These are phyloP conservation scores for Ischnus inquisitorius DNA, from an alignment of 2,888 invertebrate species.

Conservation along the genomic window DNA sequence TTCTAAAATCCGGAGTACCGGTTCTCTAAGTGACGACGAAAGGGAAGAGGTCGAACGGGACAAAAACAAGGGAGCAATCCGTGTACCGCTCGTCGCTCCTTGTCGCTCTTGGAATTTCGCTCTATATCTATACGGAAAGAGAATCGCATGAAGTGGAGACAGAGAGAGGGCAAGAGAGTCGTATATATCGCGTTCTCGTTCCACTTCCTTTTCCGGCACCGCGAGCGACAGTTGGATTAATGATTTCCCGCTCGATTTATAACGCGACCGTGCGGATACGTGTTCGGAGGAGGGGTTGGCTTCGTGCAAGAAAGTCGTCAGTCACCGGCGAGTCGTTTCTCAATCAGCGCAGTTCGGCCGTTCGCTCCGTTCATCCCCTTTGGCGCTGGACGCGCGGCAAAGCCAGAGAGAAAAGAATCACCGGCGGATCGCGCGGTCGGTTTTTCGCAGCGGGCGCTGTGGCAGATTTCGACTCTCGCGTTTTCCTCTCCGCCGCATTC, in stretches of 20 bases:
- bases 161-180: background rate
- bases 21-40: conserved; percentile 15
- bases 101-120: background rate
- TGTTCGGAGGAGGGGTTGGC: conserved; percentile 4
- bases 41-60: conserved; percentile 1
- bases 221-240: conserved; percentile 61
- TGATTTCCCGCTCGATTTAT: conserved; percentile 67
- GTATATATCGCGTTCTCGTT: conserved; percentile 16
- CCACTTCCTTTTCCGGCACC: conserved; percentile 40
- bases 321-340: conserved; percentile 69
- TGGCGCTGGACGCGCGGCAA: background rate
- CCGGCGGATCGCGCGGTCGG: background rate
- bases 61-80: conserved; percentile 5
- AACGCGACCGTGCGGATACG: conserved; percentile 47
- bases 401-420: conserved; percentile 17
- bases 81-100: background rate
- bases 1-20: background rate
- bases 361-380: conserved; percentile 41
- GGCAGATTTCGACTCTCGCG: conserved; percentile 31
- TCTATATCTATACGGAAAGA: background rate
- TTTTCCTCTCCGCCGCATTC: conserved; percentile 46
- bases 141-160: too few species aligned
- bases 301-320: conserved; percentile 64
- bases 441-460: conserved; percentile 16
- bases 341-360: conserved; percentile 60